A percentile compares a stretch with the other conserved stretches of the same genome.
phyloP scores from a whole-genome alignment of 2,888 invertebrate species.

The Ormyrus nitidulus region DNA sequence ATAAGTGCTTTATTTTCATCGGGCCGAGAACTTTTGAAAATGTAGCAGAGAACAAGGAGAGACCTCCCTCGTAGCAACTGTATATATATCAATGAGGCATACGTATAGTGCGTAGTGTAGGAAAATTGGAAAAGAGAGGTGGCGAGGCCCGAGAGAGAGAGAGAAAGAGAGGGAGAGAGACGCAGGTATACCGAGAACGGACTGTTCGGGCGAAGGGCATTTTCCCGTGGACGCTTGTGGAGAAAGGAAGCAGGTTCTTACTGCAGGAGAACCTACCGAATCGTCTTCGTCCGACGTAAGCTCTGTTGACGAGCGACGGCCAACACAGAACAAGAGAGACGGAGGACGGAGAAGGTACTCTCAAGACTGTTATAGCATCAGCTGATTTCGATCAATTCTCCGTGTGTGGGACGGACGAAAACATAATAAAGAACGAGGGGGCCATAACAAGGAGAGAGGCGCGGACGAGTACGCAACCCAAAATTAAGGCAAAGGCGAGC shows the following conservation, averaged over 20 bases:
- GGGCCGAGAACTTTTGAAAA: constrained; percentile 18
- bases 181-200: not conserved
- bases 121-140: no score
- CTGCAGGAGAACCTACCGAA: no score
- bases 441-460: not conserved
- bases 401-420: constrained; percentile 10
- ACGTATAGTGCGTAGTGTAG: no score
- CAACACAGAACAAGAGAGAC: not conserved
- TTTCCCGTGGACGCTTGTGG: not conserved
- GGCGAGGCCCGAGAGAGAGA: constrained; percentile 1
- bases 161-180: constrained; percentile 4
- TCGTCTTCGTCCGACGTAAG: no score
- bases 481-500: not conserved
- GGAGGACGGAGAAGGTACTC: not conserved
- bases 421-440: constrained; percentile 24
- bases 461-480: not conserved
- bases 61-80: not conserved
- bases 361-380: constrained; percentile 27
- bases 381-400: constrained; percentile 53
- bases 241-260: no score
- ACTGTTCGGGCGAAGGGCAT: constrained; percentile 1
- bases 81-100: not conserved
- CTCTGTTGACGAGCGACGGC: no score
- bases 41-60: constrained; percentile 19
- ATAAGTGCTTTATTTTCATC: constrained; percentile 22